A percentile compares a stretch with the other conserved stretches of the same genome.
Conservation (phyloP, 37 sponge, comb jelly and placozoan genomes). For the Sycon ciliatum region DNA sequence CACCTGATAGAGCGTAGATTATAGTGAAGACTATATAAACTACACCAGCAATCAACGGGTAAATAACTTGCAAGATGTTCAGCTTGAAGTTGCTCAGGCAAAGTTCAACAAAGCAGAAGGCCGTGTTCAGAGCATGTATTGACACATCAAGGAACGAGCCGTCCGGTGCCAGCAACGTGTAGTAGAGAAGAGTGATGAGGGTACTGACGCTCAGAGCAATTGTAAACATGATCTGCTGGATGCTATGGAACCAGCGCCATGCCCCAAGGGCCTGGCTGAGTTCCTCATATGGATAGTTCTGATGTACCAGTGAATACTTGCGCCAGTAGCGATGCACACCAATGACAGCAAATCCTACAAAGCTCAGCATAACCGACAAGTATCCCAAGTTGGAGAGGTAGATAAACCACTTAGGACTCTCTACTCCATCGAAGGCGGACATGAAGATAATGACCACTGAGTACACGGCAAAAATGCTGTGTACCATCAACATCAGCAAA, state of each 20-base stretch:
- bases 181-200: conserved; percentile 35
- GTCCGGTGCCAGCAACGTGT: conserved; percentile 31
- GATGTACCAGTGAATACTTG: neutral
- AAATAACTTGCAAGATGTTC: conserved; percentile 35
- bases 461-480: too few species aligned
- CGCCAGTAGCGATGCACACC: too few species aligned
- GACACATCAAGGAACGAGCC: conserved; percentile 9
- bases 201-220: conserved; percentile 21
- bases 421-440: too few species aligned
- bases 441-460: too few species aligned
- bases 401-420: conserved; percentile 38
- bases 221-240: conserved; percentile 42
- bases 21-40: conserved; percentile 42
- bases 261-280: neutral
- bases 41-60: conserved; percentile 1
- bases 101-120: conserved; percentile 44
- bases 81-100: conserved; percentile 28
- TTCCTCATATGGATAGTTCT: neutral
- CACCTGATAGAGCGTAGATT: conserved; percentile 47
- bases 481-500: too few species aligned
- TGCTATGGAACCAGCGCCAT: conserved; percentile 51
- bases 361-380: neutral
- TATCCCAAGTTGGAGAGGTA: conserved; percentile 62
- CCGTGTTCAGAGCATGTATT: conserved; percentile 40
- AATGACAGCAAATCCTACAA: neutral